Conservation (phyloP, 2,888 invertebrate genomes). For the Phlogophora meticulosa region DNA sequence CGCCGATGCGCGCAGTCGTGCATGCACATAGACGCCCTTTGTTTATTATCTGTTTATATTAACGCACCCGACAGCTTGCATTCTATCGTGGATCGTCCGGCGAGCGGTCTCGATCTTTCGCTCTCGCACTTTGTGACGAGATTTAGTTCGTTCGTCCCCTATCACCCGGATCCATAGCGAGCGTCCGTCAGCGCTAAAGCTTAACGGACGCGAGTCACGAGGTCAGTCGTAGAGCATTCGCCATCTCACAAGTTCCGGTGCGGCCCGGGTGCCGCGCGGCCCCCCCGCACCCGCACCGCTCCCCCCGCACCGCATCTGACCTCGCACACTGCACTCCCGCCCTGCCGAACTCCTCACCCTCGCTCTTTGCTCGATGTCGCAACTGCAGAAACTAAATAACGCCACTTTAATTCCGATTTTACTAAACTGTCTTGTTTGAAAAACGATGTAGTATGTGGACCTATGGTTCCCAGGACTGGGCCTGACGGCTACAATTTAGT, state of each 20-base stretch:
- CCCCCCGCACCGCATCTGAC: constrained; percentile 70
- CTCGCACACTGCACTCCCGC: constrained; percentile 70
- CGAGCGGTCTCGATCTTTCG: constrained; percentile 85
- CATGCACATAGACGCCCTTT: constrained; percentile 90
- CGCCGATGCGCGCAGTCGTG: constrained; percentile 89
- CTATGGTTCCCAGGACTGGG: constrained; percentile 8
- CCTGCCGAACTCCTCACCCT: constrained; percentile 66
- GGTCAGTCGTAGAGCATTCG: constrained; percentile 90
- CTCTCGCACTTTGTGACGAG: constrained; percentile 83
- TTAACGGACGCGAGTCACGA: constrained; percentile 84
- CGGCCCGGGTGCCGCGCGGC: constrained; percentile 74
- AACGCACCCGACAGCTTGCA: constrained; percentile 90
- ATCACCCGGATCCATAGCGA: constrained; percentile 82
- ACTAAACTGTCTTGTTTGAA: constrained; percentile 39
- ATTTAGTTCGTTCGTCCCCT: constrained; percentile 81
- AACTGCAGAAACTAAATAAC: constrained; percentile 56
- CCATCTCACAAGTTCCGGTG: constrained; percentile 91
- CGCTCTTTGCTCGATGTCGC: constrained; percentile 67
- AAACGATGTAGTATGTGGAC: neutral
- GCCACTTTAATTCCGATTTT: constrained; percentile 53
- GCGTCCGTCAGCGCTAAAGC: constrained; percentile 81
- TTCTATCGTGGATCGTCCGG: constrained; percentile 88
- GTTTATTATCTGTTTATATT: constrained; percentile 90
- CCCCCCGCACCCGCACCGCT: constrained; percentile 61
- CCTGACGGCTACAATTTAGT: constrained; percentile 51